Evolutionary conservation across 2,113 vertebrate species (phyloP), one percentile per base, ranked within the genome.

Genomic region (Phaethornis superciliosus): DNA sequence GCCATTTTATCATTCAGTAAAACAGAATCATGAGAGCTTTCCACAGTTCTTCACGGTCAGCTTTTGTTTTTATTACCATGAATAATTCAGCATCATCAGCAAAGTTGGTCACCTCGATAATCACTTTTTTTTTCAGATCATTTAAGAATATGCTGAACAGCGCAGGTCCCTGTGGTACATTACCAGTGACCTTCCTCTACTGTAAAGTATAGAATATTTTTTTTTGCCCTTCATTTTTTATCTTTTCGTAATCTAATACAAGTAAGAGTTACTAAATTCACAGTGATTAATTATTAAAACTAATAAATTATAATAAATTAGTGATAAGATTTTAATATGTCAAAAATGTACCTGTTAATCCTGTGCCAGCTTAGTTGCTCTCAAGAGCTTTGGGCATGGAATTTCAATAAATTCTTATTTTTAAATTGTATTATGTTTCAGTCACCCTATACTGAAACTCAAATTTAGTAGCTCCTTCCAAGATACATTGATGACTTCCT

Each of bases 61-160:
- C 90, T 93, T 90, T 96, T 96, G 94, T 77, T 96, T 96, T 92
- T 92, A 90, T 96, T 94, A 90, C 92, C 85, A 86, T 95, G 96
- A 95, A 94, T 96, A 96, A 96, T 96, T 96, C 96, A 94, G 92
- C 85, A 59, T 86, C 82, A 81, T 95, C 96, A 96, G 95, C 90
- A 96, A 96, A 94, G 59, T 88, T 90, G 68, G 85, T 90, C 0
- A 3, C 76, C 80, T 90, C 33, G 2, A 93, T 96, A 96, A 96
- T 94, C 95, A 78, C 79, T 88, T 90, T 83, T 94, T 94, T 96
- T 96, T 93, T 92, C 79, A 90, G 85, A 95, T 93, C 85, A 81
- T 94, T 96, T 93, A 94, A 81, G 94, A 94, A 93, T 67, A 94
- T 90, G 94, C 96, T 95, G 95, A 96, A 90, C 82, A 90, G 75